Base-by-base conservation (phyloP, 2,113 vertebrate species). In the Pogona vitticeps region DNA sequence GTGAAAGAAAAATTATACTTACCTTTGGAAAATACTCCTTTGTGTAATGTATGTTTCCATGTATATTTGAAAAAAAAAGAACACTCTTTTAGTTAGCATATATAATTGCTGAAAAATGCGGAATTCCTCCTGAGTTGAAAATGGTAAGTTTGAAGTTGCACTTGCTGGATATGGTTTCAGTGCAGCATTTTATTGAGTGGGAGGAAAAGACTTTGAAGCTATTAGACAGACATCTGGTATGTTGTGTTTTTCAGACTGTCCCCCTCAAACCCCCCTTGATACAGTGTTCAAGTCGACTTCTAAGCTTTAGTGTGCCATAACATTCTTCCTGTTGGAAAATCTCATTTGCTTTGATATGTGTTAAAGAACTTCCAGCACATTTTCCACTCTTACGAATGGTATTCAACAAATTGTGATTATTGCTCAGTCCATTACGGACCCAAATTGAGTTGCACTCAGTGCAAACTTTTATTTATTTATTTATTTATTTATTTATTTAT, bases 171-270 rank as follows among this genome's bases (percentile, higher is more conserved):
- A 78, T 89, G 86, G 84, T 89, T 91, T 92, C 65, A 67, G 78
- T 94, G 90, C 86, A 85, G 15, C 31, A 40, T 75, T 73, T 87
- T 85, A 59, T 78, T 75, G 82, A 83, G 91, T 68, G 81, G 85
- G 88, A 84, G 91, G 92, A 91, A 79, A 56, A 92, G 82, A 31
- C 93, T 94, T 95, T 92, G 94, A 95, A 94, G 90, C 83, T 86
- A 52, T 84, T 87, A 67, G 58, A 23, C 38, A 84, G 88, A 90
- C 92, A 93, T 94, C 21, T 91, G 93, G 90, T 93, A 92, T 61
- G 65, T 94, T 94, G 91, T 65, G 80, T 46, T 79, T 90, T 72
- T 87, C 31, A 89, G 0, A 76, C 87, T 89, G 88, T 85, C 82
- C 89, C 89, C n/a, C 21, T 33, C n/a, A 38, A 40, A 1, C 42